Conservation (phyloP, 1,140 invertebrate species). For the Pinna nobilis region DNA sequence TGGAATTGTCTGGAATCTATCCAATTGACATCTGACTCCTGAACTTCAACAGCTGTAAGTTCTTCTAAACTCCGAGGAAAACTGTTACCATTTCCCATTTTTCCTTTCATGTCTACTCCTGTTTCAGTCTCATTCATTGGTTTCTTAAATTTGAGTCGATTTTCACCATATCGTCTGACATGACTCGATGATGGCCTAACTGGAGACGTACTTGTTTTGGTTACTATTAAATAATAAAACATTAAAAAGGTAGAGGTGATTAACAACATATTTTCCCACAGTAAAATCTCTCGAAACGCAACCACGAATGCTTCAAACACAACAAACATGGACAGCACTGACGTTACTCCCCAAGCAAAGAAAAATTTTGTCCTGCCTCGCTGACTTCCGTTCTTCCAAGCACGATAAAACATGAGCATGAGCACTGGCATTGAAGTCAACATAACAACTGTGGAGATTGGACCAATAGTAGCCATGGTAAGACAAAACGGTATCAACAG, state of each 20-base stretch:
- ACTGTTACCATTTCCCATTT: slow-evolving; percentile 15
- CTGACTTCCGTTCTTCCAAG: slow-evolving; percentile 38
- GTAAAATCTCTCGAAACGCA: slow-evolving; percentile 63
- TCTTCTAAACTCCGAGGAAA: slow-evolving; percentile 29
- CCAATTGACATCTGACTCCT: slow-evolving; percentile 55
- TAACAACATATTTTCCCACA: slow-evolving; percentile 66
- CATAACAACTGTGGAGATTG: slow-evolving; percentile 50
- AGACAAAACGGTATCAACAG: slow-evolving; percentile 58
- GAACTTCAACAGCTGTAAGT: slow-evolving; percentile 17
- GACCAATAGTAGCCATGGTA: slow-evolving; percentile 56
- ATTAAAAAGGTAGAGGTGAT: slow-evolving; percentile 56
- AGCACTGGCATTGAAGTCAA: slow-evolving; percentile 57
- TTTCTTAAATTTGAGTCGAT: too few species aligned
- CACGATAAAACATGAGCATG: slow-evolving; percentile 59
- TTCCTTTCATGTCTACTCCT: slow-evolving; percentile 1
- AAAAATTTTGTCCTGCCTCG: slow-evolving; percentile 59
- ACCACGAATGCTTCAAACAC: slow-evolving; percentile 60
- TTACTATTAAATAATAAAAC: slow-evolving; percentile 57
- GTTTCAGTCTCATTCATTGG: slow-evolving; percentile 5
- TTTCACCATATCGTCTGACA: background rate
- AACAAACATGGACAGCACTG: slow-evolving; percentile 57
- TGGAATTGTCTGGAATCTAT: slow-evolving; percentile 63
- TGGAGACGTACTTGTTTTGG: slow-evolving; percentile 39
- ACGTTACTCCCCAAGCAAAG: slow-evolving; percentile 63
- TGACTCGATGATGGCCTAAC: slow-evolving; percentile 8